Conservation (phyloP, 2,797 vertebrate species). For the Chrosomus eos region DNA sequence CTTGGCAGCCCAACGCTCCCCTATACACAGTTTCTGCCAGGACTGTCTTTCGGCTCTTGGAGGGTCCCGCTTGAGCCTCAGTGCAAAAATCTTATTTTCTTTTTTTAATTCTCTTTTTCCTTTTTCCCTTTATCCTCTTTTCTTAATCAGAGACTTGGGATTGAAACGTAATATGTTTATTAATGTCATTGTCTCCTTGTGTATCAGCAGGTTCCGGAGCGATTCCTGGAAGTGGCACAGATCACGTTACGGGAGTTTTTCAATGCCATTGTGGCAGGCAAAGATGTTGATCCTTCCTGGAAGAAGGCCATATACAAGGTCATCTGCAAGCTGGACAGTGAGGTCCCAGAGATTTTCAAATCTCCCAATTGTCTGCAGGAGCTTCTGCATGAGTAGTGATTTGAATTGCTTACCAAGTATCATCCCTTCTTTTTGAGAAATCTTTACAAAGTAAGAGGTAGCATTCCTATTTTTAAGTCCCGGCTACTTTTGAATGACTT, state of each 20-base stretch:
- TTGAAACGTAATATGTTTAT: constrained; percentile 86
- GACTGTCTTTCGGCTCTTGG: background rate
- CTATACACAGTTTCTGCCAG: constrained; percentile 4
- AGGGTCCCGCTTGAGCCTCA: background rate
- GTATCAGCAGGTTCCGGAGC: constrained; percentile 94
- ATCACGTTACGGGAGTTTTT: constrained; percentile 99
- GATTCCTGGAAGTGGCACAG: constrained; percentile 99
- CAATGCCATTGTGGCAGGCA: constrained; percentile 98
- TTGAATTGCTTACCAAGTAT: constrained; percentile 67
- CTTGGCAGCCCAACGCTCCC: background rate
- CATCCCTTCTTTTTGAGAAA: constrained; percentile 49
- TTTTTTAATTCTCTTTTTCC: constrained; percentile 72
- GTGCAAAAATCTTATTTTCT: constrained; percentile 11
- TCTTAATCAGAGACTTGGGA: constrained; percentile 79
- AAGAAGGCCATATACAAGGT: constrained; percentile 99
- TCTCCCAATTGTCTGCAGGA: constrained; percentile 99
- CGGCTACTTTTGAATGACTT: constrained; percentile 76
- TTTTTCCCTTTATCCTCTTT: constrained; percentile 65
- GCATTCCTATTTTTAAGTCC: constrained; percentile 86
- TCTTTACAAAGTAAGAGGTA: constrained; percentile 84
- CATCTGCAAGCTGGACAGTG: constrained; percentile 99
- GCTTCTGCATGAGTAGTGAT: constrained; percentile 97
- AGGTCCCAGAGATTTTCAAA: constrained; percentile 99
- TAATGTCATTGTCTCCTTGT: constrained; percentile 88
- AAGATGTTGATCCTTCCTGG: constrained; percentile 99